Base-by-base conservation (phyloP, 2,888 invertebrate species). In the Acholoe squamosa region DNA sequence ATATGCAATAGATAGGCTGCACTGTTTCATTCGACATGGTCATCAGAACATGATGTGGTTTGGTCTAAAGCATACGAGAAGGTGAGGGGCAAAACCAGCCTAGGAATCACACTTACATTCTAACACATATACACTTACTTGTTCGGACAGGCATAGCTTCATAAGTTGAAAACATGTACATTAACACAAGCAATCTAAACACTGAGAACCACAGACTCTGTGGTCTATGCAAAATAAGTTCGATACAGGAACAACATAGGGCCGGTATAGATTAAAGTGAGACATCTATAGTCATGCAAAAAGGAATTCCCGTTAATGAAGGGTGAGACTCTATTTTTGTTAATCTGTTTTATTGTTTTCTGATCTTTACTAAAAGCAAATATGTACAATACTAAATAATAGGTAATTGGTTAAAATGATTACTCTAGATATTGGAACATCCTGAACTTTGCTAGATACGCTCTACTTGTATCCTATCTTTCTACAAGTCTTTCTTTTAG, bases 101-200 rank as follows among this genome's bases (percentile, higher is more conserved):
- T 80, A 80, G 5, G 43, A 80, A 22, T 43, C 80, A 80, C 80
- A 80, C 80, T 80, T 43, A 80, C 14, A 34, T 80, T 80, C 80
- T 43, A 80, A 43, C 43, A 80, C 80, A 25, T 54, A 54, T 86
- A 86, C 86, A 86, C 86, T 86, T 86, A 86, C 86, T 86, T 86
- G 86, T 86, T 54, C 86, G 86, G 56, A 86, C 86, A 54, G 86
- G 86, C 86, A 86, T 71, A 25, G 86, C 86, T 71, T 86, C 33
- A 80, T 80, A 67, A 43, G 80, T 80, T 80, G 80, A 80, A 80
- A 80, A 80, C 80, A 80, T 43, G 14, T 80, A 80, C 80, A 80
- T 80, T 80, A 80, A 80, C 80, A 80, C 34, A 80, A 80, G 34
- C 33, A 80, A 80, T 80, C 80, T 80, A 80, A 34, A 80, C 80